A percentile compares a stretch with the other conserved stretches of the same genome.
These are phyloP conservation scores for Turnix velox DNA, from an alignment of 2,113 vertebrate genomes.

Conservation along the genomic window DNA sequence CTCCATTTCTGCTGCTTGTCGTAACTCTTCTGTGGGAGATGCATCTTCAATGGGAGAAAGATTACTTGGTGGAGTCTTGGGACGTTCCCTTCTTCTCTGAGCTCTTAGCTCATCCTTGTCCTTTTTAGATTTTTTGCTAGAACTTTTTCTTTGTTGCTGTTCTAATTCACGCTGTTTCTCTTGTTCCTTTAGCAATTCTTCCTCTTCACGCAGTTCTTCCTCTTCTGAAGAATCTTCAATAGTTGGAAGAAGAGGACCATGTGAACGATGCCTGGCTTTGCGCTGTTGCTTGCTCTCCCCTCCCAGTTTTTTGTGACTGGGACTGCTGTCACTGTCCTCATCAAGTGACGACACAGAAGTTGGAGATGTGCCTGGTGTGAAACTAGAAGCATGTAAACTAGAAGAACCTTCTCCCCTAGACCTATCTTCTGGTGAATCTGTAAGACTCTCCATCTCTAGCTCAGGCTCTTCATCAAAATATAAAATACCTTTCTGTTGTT, in stretches of 20 bases:
- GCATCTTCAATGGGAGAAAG: constrained; percentile 82
- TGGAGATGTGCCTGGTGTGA: constrained; percentile 92
- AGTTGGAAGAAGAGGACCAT: constrained; percentile 86
- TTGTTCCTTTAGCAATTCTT: constrained; percentile 90
- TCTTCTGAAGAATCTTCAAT: constrained; percentile 97
- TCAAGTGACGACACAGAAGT: constrained; percentile 96
- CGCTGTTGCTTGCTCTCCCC: constrained; percentile 88
- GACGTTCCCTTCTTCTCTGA: constrained; percentile 84
- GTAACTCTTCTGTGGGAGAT: constrained; percentile 85
- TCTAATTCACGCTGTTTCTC: constrained; percentile 88
- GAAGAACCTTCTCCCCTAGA: constrained; percentile 95
- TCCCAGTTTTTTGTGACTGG: constrained; percentile 84
- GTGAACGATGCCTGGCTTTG: constrained; percentile 87
- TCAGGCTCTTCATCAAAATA: constrained; percentile 88
- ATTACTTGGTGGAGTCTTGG: constrained; percentile 92
- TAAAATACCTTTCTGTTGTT: constrained; percentile 77
- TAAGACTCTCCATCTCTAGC: constrained; percentile 91
- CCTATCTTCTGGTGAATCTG: constrained; percentile 92
- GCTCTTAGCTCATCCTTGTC: constrained; percentile 95
- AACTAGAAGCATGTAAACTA: constrained; percentile 91
- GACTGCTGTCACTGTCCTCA: constrained; percentile 96
- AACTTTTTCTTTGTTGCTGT: constrained; percentile 81
- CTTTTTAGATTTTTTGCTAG: constrained; percentile 94
- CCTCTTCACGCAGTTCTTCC: constrained; percentile 89
- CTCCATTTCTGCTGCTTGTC: constrained; percentile 81